These are phyloP conservation scores for Ondatra zibethicus DNA, from an alignment of 2,113 vertebrate genomes.

Conservation along the genomic window DNA sequence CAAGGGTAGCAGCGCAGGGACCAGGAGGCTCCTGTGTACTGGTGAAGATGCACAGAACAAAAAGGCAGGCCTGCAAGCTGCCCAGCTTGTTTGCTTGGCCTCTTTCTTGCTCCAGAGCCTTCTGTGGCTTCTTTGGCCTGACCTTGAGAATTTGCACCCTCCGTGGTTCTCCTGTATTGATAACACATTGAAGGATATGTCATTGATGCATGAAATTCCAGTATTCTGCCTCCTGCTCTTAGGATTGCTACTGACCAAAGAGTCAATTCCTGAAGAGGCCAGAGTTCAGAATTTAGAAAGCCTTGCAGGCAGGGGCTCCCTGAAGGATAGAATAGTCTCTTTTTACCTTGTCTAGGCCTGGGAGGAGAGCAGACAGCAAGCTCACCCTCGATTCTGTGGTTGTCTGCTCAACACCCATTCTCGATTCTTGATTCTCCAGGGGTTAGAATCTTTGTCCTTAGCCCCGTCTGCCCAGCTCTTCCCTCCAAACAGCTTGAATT, in stretches of 20 bases:
- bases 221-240: neutral
- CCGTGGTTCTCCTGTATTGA: neutral
- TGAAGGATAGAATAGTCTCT: neutral
- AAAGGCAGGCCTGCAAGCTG: neutral
- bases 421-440: neutral
- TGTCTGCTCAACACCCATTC: neutral
- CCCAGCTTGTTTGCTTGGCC: neutral
- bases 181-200: neutral
- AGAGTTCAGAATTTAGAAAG: neutral
- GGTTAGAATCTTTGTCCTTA: neutral
- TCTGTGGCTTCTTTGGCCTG: neutral
- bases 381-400: neutral
- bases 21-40: neutral
- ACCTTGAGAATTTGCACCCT: neutral
- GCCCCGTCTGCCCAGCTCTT: neutral
- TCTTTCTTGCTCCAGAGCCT: constrained; percentile 1
- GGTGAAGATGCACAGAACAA: neutral
- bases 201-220: neutral
- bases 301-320: neutral
- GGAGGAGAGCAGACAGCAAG: neutral
- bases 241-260: neutral
- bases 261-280: neutral
- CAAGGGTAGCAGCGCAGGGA: neutral
- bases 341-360: neutral
- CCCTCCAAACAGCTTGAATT: neutral